Evolutionary conservation across 2,888 invertebrate species (phyloP), one percentile per base, ranked within the genome.

Genomic region (Torymus auratus): DNA sequence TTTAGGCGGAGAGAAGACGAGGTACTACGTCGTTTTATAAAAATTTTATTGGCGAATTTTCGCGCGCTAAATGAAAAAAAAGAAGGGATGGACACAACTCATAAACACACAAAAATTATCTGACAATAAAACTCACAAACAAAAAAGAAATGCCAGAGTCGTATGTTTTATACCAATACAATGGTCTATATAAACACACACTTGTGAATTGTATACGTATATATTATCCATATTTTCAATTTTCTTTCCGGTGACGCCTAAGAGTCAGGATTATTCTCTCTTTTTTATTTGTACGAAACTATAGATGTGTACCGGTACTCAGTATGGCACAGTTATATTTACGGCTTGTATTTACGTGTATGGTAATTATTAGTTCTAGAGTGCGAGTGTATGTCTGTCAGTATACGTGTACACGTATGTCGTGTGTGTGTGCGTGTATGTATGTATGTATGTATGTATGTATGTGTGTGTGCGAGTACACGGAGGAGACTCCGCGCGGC

Each of bases 291-390:
- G 3, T 28, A 2, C 7, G 3, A 28, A 28, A 28, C 28, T 28
- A 28, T 28, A 28, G 28, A 28, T 28, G 28, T 28, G 28, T 28
- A 28, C 28, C 28, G 28, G 23, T 58, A 65, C 78, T 78, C 69
- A 65, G 65, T 71, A 78, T 78, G 60, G 15, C 52, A 77, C 52
- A 77, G 15, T 71, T 71, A 41, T 70, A 55, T 77, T 77, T 78
- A 71, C 60, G 65, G 52, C 62, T 71, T 65, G 53, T 65, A 71
- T 78, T 77, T 71, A 65, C 23, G 28, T 7, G 11, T 76, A 76
- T 41, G 52, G 28, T 28, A 28, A 28, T 28, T 73, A 52, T 71
- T 71, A 71, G 58, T 78, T 65, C 23, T 78, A 55, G 23, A 64
- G 53, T 65, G 14, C 15, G 14, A 71, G 28, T 28, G 28, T 2